Conservation (phyloP, 1,140 invertebrate genomes). For the Tigriopus japonicus region DNA sequence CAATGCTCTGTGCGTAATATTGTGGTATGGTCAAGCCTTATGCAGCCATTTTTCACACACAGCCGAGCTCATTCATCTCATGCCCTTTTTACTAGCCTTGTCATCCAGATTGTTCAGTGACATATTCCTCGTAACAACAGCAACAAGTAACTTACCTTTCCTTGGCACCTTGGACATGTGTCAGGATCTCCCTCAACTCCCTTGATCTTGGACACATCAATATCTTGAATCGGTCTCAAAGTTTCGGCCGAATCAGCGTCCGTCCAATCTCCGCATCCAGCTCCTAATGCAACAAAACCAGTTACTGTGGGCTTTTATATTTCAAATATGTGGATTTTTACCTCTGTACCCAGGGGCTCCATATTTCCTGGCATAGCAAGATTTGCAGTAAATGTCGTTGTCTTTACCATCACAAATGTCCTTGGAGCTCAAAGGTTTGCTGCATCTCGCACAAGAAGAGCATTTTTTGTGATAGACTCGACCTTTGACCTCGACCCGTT, state of each 20-base stretch:
- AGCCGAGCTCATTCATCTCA: no score
- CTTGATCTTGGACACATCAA: conserved; percentile 8
- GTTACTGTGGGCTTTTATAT: no score
- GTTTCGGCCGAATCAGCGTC: conserved; percentile 9
- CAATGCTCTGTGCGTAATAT: no score
- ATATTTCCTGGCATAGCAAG: conserved; percentile 20
- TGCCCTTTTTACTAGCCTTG: no score
- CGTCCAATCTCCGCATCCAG: conserved; percentile 14
- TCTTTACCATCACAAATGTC: conserved; percentile 79
- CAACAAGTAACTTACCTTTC: conserved; percentile 7
- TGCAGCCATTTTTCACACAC: no score
- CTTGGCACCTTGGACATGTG: conserved; percentile 6
- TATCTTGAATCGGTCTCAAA: not conserved
- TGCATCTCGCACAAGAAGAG: conserved; percentile 81
- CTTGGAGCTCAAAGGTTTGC: conserved; percentile 79
- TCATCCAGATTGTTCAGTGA: no score
- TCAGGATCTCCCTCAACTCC: not conserved
- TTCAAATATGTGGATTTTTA: no score
- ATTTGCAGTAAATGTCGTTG: conserved; percentile 70
- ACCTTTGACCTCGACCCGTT: conserved; percentile 77
- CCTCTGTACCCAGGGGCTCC: conserved; percentile 22
- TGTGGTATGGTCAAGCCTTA: no score
- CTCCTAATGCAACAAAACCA: not conserved
- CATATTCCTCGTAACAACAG: no score
- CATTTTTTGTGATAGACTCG: conserved; percentile 82